Base-by-base conservation (phyloP, 1,140 invertebrate species). In the Dreissena rostriformis region DNA sequence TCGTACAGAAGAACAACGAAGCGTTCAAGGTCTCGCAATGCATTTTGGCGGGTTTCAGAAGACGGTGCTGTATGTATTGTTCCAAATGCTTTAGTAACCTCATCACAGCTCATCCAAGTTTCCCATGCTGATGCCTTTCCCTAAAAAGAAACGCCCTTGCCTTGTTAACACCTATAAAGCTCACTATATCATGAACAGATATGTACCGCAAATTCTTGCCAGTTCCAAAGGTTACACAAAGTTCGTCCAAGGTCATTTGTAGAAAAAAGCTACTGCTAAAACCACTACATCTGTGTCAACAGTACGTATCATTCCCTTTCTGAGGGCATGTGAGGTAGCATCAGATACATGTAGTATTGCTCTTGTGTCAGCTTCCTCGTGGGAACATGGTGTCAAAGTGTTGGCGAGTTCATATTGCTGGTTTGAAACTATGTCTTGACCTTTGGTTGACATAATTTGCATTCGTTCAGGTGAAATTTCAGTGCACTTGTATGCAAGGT, bases 231-330 rank as follows among this genome's bases (percentile, higher is more conserved):
- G 67, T 70, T 17, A 80, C 51, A n/a, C 57, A 80, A 15, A 79
- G 19, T 5, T 85, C 57, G 22, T 24, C 22, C 7, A 55, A 0
- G 28, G 24, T 17, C 8, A 73, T 52, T 73, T 55, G 26, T 26
- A 24, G 12, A 10, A 39, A 15, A 55, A 5, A 24, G 22, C 17
- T 19, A 72, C n/a, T n/a, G n/a, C n/a, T n/a, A n/a, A n/a, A n/a
- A 67, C 51, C 19, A 82, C 72, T 8, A 85, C 57, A 73, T 85
- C 82, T 17, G 82, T 79, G 73, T n/a, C n/a, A n/a, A n/a, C n/a
- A n/a, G n/a, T n/a, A n/a, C n/a, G n/a, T n/a, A n/a, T 57, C 10
- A 17, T 7, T 15, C 61, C 28, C n/a, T 39, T 61, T 7, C 26
- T 49, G 11, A n/a, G 12, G n/a, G n/a, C 39, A 0, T 72, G 51